Evolutionary conservation across 1,140 invertebrate genomes (phyloP).

Genomic region (Diuraphis noxia): DNA sequence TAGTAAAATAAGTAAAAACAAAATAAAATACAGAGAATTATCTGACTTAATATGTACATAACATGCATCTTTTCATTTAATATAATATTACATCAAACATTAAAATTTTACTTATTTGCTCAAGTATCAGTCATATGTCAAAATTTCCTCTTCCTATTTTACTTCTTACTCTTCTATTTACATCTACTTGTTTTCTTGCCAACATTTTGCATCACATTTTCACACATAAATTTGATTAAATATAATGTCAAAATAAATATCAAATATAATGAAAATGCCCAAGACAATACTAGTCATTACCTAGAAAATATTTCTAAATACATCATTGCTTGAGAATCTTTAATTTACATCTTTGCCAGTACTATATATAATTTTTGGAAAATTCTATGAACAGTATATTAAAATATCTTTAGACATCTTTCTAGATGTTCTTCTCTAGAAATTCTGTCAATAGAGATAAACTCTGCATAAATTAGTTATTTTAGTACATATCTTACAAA

Average conservation of each 20-base stretch:
- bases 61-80: too few species aligned
- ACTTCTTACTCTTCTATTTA: background rate
- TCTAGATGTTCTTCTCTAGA: too few species aligned
- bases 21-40: background rate
- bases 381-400: background rate
- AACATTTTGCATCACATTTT: constrained; percentile 7
- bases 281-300: too few species aligned
- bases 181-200: background rate
- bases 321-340: too few species aligned
- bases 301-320: too few species aligned
- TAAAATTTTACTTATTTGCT: constrained; percentile 6
- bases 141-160: background rate
- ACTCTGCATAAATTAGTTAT: background rate
- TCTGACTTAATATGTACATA: background rate
- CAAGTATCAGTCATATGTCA: constrained; percentile 15
- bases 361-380: too few species aligned
- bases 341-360: too few species aligned
- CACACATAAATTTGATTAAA: background rate
- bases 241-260: too few species aligned
- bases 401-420: background rate
- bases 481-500: background rate
- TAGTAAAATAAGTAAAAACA: background rate
- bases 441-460: background rate
- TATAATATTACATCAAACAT: constrained; percentile 1
- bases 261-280: too few species aligned